Evolutionary conservation across 2,797 vertebrate genomes (phyloP), one percentile per base, ranked within the genome.

Genomic region (Leptodactylus fallax): DNA sequence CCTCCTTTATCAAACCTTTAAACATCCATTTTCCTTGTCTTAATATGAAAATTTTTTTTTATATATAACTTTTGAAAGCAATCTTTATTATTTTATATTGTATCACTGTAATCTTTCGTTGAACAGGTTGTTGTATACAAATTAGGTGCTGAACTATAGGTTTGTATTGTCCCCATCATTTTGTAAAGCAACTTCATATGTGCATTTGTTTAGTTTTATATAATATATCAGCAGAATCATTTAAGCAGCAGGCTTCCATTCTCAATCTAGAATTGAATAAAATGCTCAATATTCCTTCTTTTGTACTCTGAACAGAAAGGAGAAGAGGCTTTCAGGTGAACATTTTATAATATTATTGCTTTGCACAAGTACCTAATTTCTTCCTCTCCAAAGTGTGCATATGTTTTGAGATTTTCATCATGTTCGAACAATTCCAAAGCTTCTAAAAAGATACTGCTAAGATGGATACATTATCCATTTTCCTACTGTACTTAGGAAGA

Each of bases 291-390:
- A 77, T 85, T 85, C 19, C 23, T 76, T 85, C 71, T 76, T 84
- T 84, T 82, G 49, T 69, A 27, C 63, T 82, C 55, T 23, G 60
- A 58, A 23, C 56, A 85, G 71, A 51, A 47, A 49, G 23, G 82
- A 74, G 83, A 85, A 25, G 55, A 85, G 56, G 82, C 25, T 85
- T 49, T 47, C 60, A 36, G 60, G 83, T 85, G 36, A 85, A 84
- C 69, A 84, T 60, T 84, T 74, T 84, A 84, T 23, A 61, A 49
- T 56, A 83, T 83, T 84, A 61, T 76, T 76, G 58, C 55, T 49
- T 84, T 60, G 55, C 25, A 49, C 82, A 84, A 74, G 82, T 84
- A 84, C 71, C 82, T 76, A 21, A 84, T 84, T 84, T 76, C 55
- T 76, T 84, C 55, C 55, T 56, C 82, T 60, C 23, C 51, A 55